Evolutionary conservation across 2,113 vertebrate genomes (phyloP).

Genomic region (Eleginops maclovinus): DNA sequence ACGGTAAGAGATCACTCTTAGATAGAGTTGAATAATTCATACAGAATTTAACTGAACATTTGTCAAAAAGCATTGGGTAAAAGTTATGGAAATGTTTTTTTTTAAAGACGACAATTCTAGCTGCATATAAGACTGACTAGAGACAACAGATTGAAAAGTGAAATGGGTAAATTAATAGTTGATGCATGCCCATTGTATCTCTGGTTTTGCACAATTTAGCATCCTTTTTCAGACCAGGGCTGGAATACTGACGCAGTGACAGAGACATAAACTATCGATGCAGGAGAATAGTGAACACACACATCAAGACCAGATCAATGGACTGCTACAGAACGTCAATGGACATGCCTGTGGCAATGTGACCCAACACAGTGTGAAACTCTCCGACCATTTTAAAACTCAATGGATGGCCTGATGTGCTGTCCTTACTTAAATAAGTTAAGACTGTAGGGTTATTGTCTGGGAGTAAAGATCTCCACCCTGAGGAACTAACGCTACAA

Average conservation of each 20-base stretch:
- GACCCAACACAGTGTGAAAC: constrained; percentile 36
- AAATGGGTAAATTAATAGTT: not conserved
- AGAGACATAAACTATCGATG: constrained; percentile 27
- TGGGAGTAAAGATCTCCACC: not conserved
- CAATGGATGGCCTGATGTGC: constrained; percentile 8
- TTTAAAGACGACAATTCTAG: not conserved
- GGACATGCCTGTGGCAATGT: constrained; percentile 48
- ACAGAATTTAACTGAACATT: not conserved
- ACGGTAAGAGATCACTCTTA: not conserved
- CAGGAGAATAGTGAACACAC: constrained; percentile 33
- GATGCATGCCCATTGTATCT: not conserved
- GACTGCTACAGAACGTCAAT: constrained; percentile 61
- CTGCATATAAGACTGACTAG: not conserved
- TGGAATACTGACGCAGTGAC: constrained; percentile 41
- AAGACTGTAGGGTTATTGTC: constrained; percentile 2
- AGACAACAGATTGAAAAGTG: not conserved
- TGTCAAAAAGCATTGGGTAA: not conserved
- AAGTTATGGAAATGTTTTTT: too few species aligned
- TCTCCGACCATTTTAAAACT: constrained; percentile 5
- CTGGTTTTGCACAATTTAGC: constrained; percentile 5
- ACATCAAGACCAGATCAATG: constrained; percentile 60
- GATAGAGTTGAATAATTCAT: not conserved
- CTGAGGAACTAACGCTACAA: not conserved
- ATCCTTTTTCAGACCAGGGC: not conserved
- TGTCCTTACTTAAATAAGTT: constrained; percentile 5